A percentile compares a stretch with the other conserved stretches of the same genome.
These are phyloP conservation scores for Holotrichia oblita DNA, from an alignment of 1,140 invertebrate species.

Conservation along the genomic window DNA sequence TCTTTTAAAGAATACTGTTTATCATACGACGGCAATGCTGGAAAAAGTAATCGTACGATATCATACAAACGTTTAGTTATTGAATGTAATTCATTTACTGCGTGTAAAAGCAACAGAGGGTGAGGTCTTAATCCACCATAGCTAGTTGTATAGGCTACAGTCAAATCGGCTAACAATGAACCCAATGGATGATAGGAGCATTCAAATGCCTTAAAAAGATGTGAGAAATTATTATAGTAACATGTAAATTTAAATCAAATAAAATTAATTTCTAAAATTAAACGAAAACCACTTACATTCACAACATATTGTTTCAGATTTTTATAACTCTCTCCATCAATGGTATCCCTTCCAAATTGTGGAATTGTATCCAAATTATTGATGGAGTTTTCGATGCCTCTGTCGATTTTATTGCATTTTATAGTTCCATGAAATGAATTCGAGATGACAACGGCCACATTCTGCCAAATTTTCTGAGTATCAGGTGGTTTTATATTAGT, in stretches of 20 bases:
- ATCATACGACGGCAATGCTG: constrained; percentile 70
- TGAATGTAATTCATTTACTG: constrained; percentile 74
- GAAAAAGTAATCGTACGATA: constrained; percentile 75
- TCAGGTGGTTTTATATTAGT: constrained; percentile 60
- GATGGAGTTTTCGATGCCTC: constrained; percentile 60
- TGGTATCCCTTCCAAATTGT: constrained; percentile 69
- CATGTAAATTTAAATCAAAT: constrained; percentile 11
- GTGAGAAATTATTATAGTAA: not conserved
- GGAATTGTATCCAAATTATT: constrained; percentile 80
- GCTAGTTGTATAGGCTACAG: constrained; percentile 80
- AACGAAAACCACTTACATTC: constrained; percentile 68
- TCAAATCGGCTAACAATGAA: constrained; percentile 72
- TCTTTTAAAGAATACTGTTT: constrained; percentile 63
- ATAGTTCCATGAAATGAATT: constrained; percentile 65
- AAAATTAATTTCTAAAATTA: too few species aligned
- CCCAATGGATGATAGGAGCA: constrained; percentile 78
- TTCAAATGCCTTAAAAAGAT: constrained; percentile 73
- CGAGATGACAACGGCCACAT: constrained; percentile 76
- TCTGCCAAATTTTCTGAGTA: constrained; percentile 79
- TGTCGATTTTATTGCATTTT: constrained; percentile 61
- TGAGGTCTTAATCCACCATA: constrained; percentile 83
- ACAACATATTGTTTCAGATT: constrained; percentile 74
- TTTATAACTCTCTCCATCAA: constrained; percentile 69
- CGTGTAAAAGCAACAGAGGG: constrained; percentile 77
- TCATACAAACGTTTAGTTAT: constrained; percentile 73